Conservation (phyloP, 2,113 vertebrate species). For the Catharus fuscescens region DNA sequence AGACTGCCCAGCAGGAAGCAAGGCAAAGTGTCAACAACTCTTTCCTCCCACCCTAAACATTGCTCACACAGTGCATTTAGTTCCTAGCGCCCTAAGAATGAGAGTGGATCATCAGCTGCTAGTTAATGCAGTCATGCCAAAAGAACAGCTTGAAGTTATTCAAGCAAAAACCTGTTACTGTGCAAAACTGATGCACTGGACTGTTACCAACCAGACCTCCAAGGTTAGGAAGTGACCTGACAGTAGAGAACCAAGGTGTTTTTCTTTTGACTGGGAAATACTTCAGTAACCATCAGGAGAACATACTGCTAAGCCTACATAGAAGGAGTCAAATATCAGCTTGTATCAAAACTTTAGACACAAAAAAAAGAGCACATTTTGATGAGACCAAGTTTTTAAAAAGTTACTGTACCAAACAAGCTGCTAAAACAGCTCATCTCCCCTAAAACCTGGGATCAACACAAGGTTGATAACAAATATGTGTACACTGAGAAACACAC, state of each 20-base stretch:
- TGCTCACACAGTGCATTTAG: conserved; percentile 20
- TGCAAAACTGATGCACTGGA: conserved; percentile 41
- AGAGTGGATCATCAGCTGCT: conserved; percentile 41
- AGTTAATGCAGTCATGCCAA: conserved; percentile 51
- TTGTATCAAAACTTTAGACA: background rate
- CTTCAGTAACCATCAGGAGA: conserved; percentile 38
- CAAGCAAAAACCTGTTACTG: conserved; percentile 48
- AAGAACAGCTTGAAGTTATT: conserved; percentile 48
- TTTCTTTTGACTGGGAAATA: conserved; percentile 20
- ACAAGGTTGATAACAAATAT: background rate
- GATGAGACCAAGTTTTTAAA: background rate
- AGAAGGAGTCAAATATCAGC: conserved; percentile 17
- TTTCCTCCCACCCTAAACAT: conserved; percentile 32
- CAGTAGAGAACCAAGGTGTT: conserved; percentile 2
- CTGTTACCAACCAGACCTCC: conserved; percentile 37
- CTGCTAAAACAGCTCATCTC: background rate
- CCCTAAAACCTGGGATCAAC: background rate
- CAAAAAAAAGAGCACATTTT: background rate
- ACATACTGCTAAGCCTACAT: conserved; percentile 30
- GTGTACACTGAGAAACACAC: conserved; percentile 36
- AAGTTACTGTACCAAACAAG: conserved; percentile 14
- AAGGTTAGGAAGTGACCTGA: background rate
- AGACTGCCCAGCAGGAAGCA: conserved; percentile 49
- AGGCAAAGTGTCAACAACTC: conserved; percentile 34
- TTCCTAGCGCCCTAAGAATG: conserved; percentile 46